Evolutionary conservation across 1,140 invertebrate species (phyloP).

Genomic region (Nebria ingens): DNA sequence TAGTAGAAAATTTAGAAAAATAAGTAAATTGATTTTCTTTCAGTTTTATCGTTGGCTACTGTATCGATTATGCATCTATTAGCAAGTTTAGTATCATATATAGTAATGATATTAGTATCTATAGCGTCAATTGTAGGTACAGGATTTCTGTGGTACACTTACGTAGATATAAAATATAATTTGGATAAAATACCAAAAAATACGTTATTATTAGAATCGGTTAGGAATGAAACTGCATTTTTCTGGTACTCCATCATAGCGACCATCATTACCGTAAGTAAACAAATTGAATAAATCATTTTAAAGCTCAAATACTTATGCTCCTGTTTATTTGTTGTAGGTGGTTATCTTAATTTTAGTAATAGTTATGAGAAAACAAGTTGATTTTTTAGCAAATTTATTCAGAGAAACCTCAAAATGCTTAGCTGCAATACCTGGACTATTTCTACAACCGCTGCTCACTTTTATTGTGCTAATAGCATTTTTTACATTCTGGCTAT

Average conservation of each 20-base stretch:
- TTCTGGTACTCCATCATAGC: constrained; percentile 74
- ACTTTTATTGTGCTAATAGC: constrained; percentile 68
- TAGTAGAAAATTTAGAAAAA: too few species aligned
- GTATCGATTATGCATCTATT: constrained; percentile 76
- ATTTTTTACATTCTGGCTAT: constrained; percentile 79
- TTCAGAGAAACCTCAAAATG: constrained; percentile 84
- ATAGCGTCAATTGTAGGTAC: constrained; percentile 67
- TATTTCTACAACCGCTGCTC: constrained; percentile 78
- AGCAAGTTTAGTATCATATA: constrained; percentile 72
- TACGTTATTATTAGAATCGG: constrained; percentile 47
- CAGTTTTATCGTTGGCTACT: constrained; percentile 72
- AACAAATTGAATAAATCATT: constrained; percentile 11
- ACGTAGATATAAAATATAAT: constrained; percentile 61
- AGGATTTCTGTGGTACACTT: constrained; percentile 79
- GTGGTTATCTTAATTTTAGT: constrained; percentile 69
- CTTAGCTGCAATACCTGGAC: constrained; percentile 67
- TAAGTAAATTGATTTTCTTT: constrained; percentile 35
- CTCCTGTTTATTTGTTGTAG: constrained; percentile 41
- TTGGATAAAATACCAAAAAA: constrained; percentile 50
- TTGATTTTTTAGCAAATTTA: constrained; percentile 66
- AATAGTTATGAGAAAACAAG: constrained; percentile 65
- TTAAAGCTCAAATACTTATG: not conserved
- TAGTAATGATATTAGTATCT: constrained; percentile 71
- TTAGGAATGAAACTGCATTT: constrained; percentile 78
- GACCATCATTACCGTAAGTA: constrained; percentile 73